phyloP scores from a whole-genome alignment of 1,140 invertebrate genomes.

The Phthorimaea operculella region DNA sequence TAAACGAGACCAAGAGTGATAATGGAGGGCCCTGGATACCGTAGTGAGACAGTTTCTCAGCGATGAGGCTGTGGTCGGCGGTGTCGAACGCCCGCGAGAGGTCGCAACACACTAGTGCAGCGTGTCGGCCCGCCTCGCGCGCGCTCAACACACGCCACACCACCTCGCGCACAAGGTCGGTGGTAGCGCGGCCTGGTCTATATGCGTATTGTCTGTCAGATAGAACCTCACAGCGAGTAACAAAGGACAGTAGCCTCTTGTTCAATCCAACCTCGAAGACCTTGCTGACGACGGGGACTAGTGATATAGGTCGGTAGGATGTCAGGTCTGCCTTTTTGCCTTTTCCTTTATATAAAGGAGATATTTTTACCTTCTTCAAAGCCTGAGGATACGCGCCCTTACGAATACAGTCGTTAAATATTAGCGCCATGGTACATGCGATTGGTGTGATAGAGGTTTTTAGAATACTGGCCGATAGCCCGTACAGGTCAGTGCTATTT shows the following conservation, averaged over 20 bases:
- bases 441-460: not conserved
- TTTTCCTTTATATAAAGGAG: slow-evolving; percentile 5
- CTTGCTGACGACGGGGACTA: slow-evolving; percentile 1
- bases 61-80: not conserved
- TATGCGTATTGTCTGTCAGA: slow-evolving; percentile 8
- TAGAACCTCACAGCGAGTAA: not conserved
- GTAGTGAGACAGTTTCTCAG: slow-evolving; percentile 2
- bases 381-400: not conserved
- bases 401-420: not conserved
- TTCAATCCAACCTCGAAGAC: not conserved
- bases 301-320: slow-evolving; percentile 3
- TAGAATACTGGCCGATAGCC: not conserved
- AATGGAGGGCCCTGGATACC: not conserved
- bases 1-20: not conserved
- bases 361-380: not conserved
- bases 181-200: not conserved
- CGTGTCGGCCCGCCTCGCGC: slow-evolving; percentile 1
- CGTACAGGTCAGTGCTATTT: not conserved
- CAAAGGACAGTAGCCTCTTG: not conserved
- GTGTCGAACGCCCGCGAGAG: slow-evolving; percentile 5
- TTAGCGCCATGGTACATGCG: not conserved
- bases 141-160: slow-evolving; percentile 3
- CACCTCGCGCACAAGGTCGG: slow-evolving; percentile 6
- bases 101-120: slow-evolving; percentile 4
- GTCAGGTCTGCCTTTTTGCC: not conserved